Evolutionary conservation across 2,888 invertebrate genomes (phyloP).

Genomic region (Julus scanicus): DNA sequence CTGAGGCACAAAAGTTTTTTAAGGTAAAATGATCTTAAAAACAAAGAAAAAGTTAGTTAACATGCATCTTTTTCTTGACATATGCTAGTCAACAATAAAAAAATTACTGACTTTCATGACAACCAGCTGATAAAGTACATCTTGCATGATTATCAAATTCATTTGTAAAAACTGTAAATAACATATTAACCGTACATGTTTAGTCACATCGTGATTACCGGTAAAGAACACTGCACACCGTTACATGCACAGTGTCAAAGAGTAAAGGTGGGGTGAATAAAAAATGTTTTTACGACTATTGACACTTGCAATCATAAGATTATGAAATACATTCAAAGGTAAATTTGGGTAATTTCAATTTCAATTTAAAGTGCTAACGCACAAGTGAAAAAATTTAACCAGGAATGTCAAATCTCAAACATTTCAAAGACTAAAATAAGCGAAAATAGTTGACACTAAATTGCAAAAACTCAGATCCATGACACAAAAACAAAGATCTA

Average conservation of each 20-base stretch:
- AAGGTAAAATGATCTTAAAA: not conserved
- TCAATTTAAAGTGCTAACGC: not conserved
- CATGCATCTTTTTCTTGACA: not conserved
- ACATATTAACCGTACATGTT: not conserved
- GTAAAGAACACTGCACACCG: not conserved
- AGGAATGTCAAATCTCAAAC: not conserved
- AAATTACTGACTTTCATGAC: not conserved
- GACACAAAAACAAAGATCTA: not conserved
- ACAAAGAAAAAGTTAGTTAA: not conserved
- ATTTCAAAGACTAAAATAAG: not conserved
- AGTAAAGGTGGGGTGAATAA: not conserved
- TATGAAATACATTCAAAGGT: not conserved
- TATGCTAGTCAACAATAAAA: not conserved
- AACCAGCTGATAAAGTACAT: not conserved
- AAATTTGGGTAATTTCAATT: not conserved
- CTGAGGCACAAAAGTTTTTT: not conserved
- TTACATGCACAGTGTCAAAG: not conserved
- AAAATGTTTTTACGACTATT: not conserved
- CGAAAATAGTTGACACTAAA: not conserved
- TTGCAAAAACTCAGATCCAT: not conserved
- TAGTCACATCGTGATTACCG: slow-evolving; percentile 36
- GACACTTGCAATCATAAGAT: not conserved
- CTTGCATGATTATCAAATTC: not conserved
- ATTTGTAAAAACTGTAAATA: slow-evolving; percentile 19
- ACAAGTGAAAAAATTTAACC: not conserved